Evolutionary conservation across 2,888 invertebrate species (phyloP).

Genomic region (Ypsolopha scabrella): DNA sequence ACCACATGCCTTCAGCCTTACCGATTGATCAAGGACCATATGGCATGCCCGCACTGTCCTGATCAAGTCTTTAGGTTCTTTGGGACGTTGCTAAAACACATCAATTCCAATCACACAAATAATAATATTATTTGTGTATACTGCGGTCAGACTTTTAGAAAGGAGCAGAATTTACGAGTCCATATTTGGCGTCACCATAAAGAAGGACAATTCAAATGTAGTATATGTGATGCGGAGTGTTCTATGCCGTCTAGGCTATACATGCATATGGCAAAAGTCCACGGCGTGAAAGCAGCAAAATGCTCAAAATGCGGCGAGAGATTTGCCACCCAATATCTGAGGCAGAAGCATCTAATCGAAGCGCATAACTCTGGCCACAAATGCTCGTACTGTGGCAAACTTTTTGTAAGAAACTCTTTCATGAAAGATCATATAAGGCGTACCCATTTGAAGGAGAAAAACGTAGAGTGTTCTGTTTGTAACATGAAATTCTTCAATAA

Average conservation of each 20-base stretch:
- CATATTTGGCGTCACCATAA: constrained; percentile 59
- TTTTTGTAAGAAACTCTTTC: constrained; percentile 50
- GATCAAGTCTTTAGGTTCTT: constrained; percentile 51
- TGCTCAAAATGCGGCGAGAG: constrained; percentile 51
- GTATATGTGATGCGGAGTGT: constrained; percentile 48
- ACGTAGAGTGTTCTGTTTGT: constrained; percentile 54
- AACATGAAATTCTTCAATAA: constrained; percentile 59
- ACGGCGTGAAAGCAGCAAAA: constrained; percentile 56
- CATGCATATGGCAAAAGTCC: constrained; percentile 58
- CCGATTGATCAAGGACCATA: constrained; percentile 46
- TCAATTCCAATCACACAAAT: constrained; percentile 54
- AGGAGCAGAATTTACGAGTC: constrained; percentile 55
- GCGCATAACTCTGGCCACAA: constrained; percentile 60
- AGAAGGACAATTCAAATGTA: constrained; percentile 52
- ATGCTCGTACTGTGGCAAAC: constrained; percentile 50
- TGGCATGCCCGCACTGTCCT: constrained; percentile 52
- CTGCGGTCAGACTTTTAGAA: constrained; percentile 52
- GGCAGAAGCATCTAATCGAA: constrained; percentile 66
- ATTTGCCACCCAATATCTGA: constrained; percentile 63
- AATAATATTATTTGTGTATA: constrained; percentile 61
- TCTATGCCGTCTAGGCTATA: constrained; percentile 56
- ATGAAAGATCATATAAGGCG: constrained; percentile 51
- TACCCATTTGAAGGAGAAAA: constrained; percentile 58
- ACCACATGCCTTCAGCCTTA: constrained; percentile 56
- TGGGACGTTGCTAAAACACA: constrained; percentile 53